Percentiles rank a stretch among this genome's conserved stretches.
Evolutionary conservation across 2,797 vertebrate genomes (phyloP).

Genomic region (Falco naumanni): DNA sequence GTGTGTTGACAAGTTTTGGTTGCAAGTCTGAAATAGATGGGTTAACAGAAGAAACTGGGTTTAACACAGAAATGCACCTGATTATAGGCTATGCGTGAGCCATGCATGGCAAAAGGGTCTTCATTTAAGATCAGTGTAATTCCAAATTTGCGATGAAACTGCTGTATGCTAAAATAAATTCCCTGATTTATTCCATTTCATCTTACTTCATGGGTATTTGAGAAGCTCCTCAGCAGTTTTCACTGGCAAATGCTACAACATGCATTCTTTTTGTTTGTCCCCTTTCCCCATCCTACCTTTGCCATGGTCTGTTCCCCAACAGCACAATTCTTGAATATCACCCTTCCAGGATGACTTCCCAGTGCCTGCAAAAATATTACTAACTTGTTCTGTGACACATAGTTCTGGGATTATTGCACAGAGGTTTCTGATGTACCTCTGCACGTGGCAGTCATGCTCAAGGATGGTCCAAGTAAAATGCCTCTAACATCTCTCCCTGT

Average conservation of each 20-base stretch:
- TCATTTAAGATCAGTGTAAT: not conserved
- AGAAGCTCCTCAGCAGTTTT: not conserved
- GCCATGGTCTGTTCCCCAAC: not conserved
- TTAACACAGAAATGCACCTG: not conserved
- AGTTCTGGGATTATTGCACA: not conserved
- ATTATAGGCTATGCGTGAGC: not conserved
- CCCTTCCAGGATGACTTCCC: not conserved
- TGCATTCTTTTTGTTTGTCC: accelerated
- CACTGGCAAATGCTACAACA: not conserved
- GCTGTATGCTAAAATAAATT: not conserved
- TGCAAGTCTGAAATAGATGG: not conserved
- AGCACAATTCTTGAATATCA: not conserved
- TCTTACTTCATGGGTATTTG: not conserved
- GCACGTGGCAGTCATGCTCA: not conserved
- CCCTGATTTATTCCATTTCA: not conserved
- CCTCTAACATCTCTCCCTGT: not conserved
- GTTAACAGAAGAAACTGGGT: not conserved
- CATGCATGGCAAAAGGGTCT: not conserved
- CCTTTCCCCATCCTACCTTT: not conserved
- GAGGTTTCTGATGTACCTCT: not conserved
- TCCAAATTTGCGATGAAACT: not conserved
- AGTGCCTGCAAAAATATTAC: not conserved
- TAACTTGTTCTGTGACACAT: not conserved
- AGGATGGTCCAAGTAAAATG: not conserved
- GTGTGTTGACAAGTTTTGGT: not conserved